Evolutionary conservation across 1,140 invertebrate species (phyloP).

Genomic region (Palaemon carinicauda): DNA sequence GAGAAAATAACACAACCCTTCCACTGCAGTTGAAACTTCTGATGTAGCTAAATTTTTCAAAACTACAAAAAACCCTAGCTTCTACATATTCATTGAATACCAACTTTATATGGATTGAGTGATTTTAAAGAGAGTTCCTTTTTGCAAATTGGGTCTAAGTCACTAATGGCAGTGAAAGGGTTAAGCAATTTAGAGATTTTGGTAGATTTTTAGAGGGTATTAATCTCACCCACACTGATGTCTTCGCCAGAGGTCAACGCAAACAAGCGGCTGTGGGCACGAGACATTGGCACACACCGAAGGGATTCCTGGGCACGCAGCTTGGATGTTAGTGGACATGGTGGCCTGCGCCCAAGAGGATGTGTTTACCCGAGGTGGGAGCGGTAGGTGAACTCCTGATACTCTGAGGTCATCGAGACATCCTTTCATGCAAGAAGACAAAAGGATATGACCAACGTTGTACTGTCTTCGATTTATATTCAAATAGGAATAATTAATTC

Average conservation of each 20-base stretch:
- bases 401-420: constrained; percentile 38
- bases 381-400: constrained; percentile 22
- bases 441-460: not conserved
- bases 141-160: no score
- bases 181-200: no score
- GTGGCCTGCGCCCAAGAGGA: constrained; percentile 26
- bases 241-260: constrained; percentile 25
- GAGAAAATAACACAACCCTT: no score
- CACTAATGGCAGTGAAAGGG: no score
- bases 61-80: no score
- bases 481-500: no score
- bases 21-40: no score
- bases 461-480: no score
- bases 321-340: constrained; percentile 24
- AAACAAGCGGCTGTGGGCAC: constrained; percentile 11
- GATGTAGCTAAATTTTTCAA: no score
- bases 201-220: not conserved
- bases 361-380: constrained; percentile 14
- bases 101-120: no score
- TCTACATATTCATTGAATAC: no score
- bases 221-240: constrained; percentile 28
- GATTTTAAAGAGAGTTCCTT: no score
- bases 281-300: constrained; percentile 27
- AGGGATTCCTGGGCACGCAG: not conserved
- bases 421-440: not conserved